Evolutionary conservation across 2,113 vertebrate species (phyloP).

Genomic region (Chiloscyllium plagiosum): DNA sequence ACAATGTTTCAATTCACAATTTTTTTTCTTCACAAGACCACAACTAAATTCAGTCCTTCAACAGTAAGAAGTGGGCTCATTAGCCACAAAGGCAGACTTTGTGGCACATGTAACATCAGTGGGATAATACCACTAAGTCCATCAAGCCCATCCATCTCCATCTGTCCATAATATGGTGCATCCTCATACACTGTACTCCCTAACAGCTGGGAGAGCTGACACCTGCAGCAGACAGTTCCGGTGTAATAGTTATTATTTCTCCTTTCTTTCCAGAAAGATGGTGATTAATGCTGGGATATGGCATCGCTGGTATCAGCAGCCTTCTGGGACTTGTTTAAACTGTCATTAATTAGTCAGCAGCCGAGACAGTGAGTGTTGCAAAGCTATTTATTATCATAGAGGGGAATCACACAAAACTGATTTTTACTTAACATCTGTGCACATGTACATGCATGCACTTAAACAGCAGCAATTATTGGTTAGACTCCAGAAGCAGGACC

Average conservation of each 20-base stretch:
- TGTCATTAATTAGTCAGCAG: background rate
- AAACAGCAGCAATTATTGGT: background rate
- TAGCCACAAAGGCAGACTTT: background rate
- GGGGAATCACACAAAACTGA: background rate
- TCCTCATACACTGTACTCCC: background rate
- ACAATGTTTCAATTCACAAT: background rate
- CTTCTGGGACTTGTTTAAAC: background rate
- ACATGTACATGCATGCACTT: background rate
- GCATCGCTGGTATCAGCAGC: background rate
- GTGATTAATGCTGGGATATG: conserved; percentile 5
- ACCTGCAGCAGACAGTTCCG: background rate
- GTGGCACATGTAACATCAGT: background rate
- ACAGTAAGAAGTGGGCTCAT: background rate
- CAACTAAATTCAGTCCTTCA: background rate
- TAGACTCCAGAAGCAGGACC: background rate
- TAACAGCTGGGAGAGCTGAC: background rate
- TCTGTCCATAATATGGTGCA: background rate
- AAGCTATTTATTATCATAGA: background rate
- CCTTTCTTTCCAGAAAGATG: background rate
- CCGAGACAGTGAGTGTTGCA: background rate
- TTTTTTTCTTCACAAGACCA: background rate
- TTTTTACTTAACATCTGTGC: background rate
- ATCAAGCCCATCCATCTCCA: background rate
- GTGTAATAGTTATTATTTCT: background rate
- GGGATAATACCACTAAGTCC: background rate